These are phyloP conservation scores for Morone saxatilis DNA, from an alignment of 2,113 vertebrate genomes.

Conservation along the genomic window DNA sequence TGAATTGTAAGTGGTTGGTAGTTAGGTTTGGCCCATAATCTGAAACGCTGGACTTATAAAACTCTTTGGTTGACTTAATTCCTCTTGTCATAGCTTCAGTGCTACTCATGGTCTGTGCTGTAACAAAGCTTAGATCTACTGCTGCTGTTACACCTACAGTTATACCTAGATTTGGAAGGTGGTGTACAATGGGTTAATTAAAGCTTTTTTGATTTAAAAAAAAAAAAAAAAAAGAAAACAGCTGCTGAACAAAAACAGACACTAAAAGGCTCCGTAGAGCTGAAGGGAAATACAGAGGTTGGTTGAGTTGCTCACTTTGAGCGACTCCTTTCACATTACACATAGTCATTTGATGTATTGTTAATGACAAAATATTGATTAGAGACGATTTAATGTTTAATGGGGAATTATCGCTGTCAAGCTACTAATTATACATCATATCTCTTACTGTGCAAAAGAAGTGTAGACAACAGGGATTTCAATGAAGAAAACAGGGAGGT, in stretches of 20 bases:
- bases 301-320: neutral
- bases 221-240: neutral
- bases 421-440: neutral
- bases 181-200: neutral
- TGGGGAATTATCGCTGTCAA: neutral
- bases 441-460: neutral
- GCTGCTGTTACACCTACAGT: neutral
- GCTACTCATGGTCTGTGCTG: neutral
- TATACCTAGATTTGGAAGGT: neutral
- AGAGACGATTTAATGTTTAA: neutral
- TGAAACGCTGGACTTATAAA: neutral
- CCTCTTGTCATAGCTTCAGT: neutral
- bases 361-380: neutral
- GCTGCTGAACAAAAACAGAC: neutral
- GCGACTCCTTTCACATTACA: neutral
- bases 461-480: neutral
- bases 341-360: neutral
- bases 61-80: neutral
- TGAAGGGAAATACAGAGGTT: neutral
- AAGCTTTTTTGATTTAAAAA: rapidly evolving
- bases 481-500: neutral
- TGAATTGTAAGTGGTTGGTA: neutral
- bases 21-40: neutral
- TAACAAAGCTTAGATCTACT: neutral
- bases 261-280: neutral